Evolutionary conservation across 1,140 invertebrate genomes (phyloP).

Genomic region (Euura lappo): DNA sequence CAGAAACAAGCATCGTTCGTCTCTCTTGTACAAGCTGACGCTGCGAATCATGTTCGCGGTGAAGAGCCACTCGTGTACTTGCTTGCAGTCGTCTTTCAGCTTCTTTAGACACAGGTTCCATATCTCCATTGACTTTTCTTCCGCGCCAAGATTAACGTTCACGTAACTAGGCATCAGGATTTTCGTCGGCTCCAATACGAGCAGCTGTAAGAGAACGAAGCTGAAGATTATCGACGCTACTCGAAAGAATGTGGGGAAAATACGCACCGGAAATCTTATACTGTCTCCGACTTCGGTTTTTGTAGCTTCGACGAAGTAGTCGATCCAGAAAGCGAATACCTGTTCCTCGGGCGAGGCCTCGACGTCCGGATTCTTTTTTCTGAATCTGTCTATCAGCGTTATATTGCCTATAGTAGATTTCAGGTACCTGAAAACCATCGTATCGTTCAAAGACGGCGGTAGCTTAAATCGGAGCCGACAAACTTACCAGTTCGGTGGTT

Average conservation of each 20-base stretch:
- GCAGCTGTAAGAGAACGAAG: slow-evolving; percentile 64
- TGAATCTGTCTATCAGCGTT: slow-evolving; percentile 90
- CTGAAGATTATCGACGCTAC: slow-evolving; percentile 16
- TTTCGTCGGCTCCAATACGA: slow-evolving; percentile 93
- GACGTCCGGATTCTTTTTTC: slow-evolving; percentile 78
- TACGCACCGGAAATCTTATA: slow-evolving; percentile 88
- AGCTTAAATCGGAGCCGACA: slow-evolving; percentile 12
- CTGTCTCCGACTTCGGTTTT: slow-evolving; percentile 77
- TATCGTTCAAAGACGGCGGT: not conserved
- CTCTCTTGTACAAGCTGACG: slow-evolving; percentile 93
- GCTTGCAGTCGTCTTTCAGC: slow-evolving; percentile 77
- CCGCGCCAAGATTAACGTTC: slow-evolving; percentile 91
- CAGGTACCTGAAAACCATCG: slow-evolving; percentile 73
- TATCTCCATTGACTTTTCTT: slow-evolving; percentile 89
- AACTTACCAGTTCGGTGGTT: slow-evolving; percentile 92
- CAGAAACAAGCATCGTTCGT: slow-evolving; percentile 93
- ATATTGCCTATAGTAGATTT: slow-evolving; percentile 99
- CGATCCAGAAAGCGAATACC: slow-evolving; percentile 97
- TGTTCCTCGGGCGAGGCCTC: slow-evolving; percentile 80
- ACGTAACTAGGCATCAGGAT: slow-evolving; percentile 94
- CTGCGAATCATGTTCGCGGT: slow-evolving; percentile 90
- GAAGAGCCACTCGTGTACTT: slow-evolving; percentile 94
- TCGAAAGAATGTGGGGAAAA: slow-evolving; percentile 36
- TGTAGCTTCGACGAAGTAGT: slow-evolving; percentile 96
- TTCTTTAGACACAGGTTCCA: slow-evolving; percentile 83